These are phyloP conservation scores for Xestia ashworthii DNA, from an alignment of 2,888 invertebrate genomes.

Conservation along the genomic window DNA sequence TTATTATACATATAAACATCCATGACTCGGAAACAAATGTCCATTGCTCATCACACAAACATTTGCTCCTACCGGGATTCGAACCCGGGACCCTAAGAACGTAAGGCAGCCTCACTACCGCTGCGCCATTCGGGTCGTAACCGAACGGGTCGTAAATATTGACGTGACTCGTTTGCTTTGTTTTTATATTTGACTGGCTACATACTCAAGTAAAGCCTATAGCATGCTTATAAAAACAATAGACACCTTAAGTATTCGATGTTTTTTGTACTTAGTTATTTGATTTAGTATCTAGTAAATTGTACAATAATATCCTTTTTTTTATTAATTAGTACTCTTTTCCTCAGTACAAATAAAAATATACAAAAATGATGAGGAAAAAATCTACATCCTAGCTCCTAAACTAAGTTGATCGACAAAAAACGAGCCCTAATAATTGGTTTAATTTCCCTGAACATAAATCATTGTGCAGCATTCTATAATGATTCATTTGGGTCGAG, in stretches of 20 bases:
- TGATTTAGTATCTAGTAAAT: background rate
- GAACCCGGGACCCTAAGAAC: too few species aligned
- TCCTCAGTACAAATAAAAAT: background rate
- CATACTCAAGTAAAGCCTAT: background rate
- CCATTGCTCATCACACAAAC: too few species aligned
- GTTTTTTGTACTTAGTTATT: background rate
- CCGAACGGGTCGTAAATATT: too few species aligned
- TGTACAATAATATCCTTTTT: background rate
- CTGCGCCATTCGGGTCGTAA: too few species aligned
- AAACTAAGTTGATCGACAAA: slow-evolving; percentile 59
- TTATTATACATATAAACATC: too few species aligned
- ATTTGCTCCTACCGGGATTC: too few species aligned
- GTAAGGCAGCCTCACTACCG: too few species aligned
- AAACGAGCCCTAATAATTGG: slow-evolving; percentile 64
- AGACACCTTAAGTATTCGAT: background rate
- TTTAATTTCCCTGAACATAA: slow-evolving; percentile 67
- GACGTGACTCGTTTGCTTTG: fast-evolving
- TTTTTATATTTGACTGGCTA: too few species aligned
- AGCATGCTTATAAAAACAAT: too few species aligned
- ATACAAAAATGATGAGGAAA: background rate
- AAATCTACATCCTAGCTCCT: slow-evolving; percentile 43
- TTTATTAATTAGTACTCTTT: background rate
- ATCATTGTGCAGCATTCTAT: slow-evolving; percentile 66
- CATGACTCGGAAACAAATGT: too few species aligned
- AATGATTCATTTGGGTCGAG: slow-evolving; percentile 66